phyloP scores from a whole-genome alignment of 1,140 invertebrate genomes.

The Hyles vespertilio region DNA sequence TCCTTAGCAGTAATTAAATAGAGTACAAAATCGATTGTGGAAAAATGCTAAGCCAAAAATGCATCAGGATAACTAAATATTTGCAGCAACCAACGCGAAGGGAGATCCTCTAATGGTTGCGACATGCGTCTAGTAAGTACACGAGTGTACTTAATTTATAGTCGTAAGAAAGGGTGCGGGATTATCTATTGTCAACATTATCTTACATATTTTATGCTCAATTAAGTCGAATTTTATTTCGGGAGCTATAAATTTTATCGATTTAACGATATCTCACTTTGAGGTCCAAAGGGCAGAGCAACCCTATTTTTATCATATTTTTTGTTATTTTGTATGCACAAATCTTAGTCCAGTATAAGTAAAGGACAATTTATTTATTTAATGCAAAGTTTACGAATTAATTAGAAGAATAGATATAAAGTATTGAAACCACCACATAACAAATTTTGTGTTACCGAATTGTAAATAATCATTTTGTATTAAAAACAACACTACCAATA shows the following conservation, averaged over 20 bases:
- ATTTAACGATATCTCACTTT: neutral
- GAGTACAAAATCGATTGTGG: slow-evolving; percentile 1
- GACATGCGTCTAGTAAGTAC: slow-evolving; percentile 51
- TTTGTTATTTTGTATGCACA: no score
- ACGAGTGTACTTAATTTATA: slow-evolving; percentile 61
- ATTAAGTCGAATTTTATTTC: slow-evolving; percentile 53
- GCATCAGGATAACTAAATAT: slow-evolving; percentile 41
- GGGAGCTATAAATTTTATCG: slow-evolving; percentile 43
- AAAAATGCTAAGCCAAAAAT: slow-evolving; percentile 22
- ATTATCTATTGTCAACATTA: slow-evolving; percentile 63
- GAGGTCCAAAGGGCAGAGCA: neutral
- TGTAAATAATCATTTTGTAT: no score
- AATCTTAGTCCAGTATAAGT: no score
- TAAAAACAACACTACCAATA: no score
- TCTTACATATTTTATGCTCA: slow-evolving; percentile 62
- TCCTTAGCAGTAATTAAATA: neutral
- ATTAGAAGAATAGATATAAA: no score
- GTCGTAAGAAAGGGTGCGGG: slow-evolving; percentile 55
- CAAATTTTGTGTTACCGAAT: no score
- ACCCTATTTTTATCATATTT: no score
- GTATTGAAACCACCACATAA: no score
- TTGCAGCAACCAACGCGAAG: slow-evolving; percentile 47
- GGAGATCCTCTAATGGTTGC: slow-evolving; percentile 51
- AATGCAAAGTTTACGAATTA: no score
- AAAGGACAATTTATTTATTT: no score